Percentiles rank a stretch among this genome's conserved stretches.
Evolutionary conservation across 2,888 invertebrate genomes (phyloP).

Genomic region (Eupithecia abbreviata): DNA sequence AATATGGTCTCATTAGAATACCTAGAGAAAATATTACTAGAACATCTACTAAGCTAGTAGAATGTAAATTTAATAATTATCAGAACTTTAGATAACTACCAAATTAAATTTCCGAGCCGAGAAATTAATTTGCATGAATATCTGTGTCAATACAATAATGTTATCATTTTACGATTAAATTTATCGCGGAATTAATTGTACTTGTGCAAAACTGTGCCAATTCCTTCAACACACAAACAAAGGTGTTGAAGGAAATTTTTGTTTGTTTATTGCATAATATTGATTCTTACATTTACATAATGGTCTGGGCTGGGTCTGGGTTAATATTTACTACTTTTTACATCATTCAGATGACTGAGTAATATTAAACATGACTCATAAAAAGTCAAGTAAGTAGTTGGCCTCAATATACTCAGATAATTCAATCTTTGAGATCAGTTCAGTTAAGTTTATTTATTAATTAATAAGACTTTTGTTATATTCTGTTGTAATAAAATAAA

Average conservation of each 20-base stretch:
- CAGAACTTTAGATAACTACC: not conserved
- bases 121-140: conserved; percentile 8
- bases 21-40: not conserved
- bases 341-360: not conserved
- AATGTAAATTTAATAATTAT: not conserved
- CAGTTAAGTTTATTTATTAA: too few species aligned
- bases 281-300: conserved; percentile 20
- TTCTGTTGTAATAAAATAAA: not conserved
- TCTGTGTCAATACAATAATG: conserved; percentile 23
- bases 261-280: conserved; percentile 19
- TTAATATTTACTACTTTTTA: not conserved
- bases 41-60: not conserved
- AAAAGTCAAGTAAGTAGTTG: conserved; percentile 1
- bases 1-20: not conserved
- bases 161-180: conserved; percentile 12
- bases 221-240: conserved; percentile 13
- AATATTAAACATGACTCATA: not conserved
- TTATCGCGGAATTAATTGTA: conserved; percentile 13
- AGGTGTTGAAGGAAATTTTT: conserved; percentile 8
- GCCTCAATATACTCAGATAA: not conserved
- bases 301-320: conserved; percentile 6
- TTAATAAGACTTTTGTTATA: not conserved
- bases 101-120: conserved; percentile 7
- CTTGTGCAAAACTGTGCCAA: conserved; percentile 24
- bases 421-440: not conserved